Evolutionary conservation across 2,113 vertebrate species (phyloP).

Genomic region (Hydrochoerus hydrochaeris): DNA sequence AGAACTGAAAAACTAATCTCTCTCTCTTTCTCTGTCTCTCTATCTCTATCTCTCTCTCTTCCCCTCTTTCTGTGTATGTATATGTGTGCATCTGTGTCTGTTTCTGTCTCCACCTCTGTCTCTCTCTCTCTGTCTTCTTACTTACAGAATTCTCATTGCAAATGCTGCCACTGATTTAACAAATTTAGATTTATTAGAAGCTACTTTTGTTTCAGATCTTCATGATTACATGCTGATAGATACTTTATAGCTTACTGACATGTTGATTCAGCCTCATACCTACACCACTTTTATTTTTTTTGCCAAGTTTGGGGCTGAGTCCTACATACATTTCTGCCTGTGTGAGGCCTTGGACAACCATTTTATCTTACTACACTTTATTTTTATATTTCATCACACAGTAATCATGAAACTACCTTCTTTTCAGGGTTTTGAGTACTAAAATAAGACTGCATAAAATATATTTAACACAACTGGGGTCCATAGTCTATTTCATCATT

Average conservation of each 20-base stretch:
- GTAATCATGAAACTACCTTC: background rate
- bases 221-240: background rate
- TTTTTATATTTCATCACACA: background rate
- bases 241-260: background rate
- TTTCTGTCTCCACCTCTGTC: too few relatives aligned
- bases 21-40: too few relatives aligned
- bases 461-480: background rate
- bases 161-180: background rate
- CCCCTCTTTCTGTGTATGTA: too few relatives aligned
- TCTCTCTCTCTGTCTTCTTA: background rate
- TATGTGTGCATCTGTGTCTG: too few relatives aligned
- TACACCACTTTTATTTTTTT: background rate
- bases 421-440: background rate
- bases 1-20: background rate
- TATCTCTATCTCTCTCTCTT: too few relatives aligned
- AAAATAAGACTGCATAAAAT: background rate
- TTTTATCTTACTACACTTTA: background rate
- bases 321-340: background rate
- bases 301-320: background rate
- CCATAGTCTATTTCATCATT: background rate
- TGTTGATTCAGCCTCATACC: background rate
- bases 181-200: background rate
- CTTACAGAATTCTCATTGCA: background rate
- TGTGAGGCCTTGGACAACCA: background rate
- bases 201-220: background rate